phyloP scores from a whole-genome alignment of 2,888 invertebrate species.

The Polietes domitor region DNA sequence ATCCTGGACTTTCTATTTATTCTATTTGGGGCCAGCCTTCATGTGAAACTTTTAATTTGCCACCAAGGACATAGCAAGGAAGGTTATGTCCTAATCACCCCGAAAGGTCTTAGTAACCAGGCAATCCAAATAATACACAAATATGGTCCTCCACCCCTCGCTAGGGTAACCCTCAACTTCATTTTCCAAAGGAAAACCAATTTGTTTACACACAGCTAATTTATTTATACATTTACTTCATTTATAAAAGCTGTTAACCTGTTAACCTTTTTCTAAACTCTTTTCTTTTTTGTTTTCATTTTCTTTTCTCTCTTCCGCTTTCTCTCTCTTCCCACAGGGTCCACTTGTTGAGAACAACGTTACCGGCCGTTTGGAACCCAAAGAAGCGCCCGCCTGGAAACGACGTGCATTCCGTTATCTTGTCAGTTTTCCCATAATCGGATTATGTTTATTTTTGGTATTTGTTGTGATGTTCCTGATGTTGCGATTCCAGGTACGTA shows the following conservation, averaged over 20 bases:
- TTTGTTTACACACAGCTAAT: background rate
- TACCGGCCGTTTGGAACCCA: slow-evolving; percentile 94
- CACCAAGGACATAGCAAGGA: too few relatives aligned
- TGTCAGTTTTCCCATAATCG: slow-evolving; percentile 92
- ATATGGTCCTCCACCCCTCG: too few relatives aligned
- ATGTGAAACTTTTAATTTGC: too few relatives aligned
- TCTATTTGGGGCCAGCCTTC: too few relatives aligned
- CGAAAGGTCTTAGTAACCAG: too few relatives aligned
- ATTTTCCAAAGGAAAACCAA: background rate
- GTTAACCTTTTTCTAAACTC: background rate
- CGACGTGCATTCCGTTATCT: slow-evolving; percentile 92
- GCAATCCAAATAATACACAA: too few relatives aligned
- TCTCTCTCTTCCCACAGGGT: slow-evolving; percentile 86
- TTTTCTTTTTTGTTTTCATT: slow-evolving; percentile 21
- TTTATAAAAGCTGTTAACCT: background rate
- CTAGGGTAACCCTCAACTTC: background rate
- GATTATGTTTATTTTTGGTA: slow-evolving; percentile 90
- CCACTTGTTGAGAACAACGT: slow-evolving; percentile 92
- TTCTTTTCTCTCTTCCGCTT: background rate
- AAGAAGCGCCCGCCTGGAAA: slow-evolving; percentile 91
- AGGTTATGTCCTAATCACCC: too few relatives aligned
- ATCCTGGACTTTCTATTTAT: too few relatives aligned
- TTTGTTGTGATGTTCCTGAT: slow-evolving; percentile 92
- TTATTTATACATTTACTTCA: background rate
- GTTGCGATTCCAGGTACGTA: slow-evolving; percentile 91